Evolutionary conservation across 2,113 vertebrate species (phyloP), one percentile per base, ranked within the genome.

Genomic region (Scartelaos histophorus): DNA sequence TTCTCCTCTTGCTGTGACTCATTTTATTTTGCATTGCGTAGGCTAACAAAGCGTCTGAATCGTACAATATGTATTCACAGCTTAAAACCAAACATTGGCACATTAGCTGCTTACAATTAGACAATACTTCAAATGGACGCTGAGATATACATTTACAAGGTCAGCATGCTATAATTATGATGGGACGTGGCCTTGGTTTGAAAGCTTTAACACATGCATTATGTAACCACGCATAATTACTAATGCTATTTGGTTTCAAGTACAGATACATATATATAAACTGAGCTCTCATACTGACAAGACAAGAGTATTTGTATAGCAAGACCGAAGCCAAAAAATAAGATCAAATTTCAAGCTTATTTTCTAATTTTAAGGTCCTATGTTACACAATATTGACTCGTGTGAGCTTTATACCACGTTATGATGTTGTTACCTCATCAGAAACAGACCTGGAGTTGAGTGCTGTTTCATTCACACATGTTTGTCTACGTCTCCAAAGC

Each of bases 1-100:
- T 56, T 72, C 7, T 21, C 0, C 2, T 58, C 0, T 15, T 46
- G 15, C 4, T 9, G 25, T 82, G 83, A 83, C 35, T 82, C 81
- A 79, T 66, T 71, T 34, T 3, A 45, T 67, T 53, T 3, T 43
- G 17, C 46, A 7, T 29, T 19, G 35, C 4, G 70, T 66, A 51
- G 73, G 80, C 47, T 73, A 67, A 67, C 68, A 64, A 35, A 38
- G 54, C 35, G 58, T 65, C 51, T 22, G 66, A n/a, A 15, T 51
- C 15, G 57, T 62, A 25, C 56, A 58, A 25, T 58, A 25, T 58
- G 56, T 15, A 21, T 25, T 15, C 22, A 58, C 56, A 57, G 35
- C 25, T 73, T 29, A 64, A 67, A 12, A 34, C 21, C 51, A 60
- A 58, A 45, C 38, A 35, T 21, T 45, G 47, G 64, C 45, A n/a